Evolutionary conservation across 2,797 vertebrate species (phyloP).

Genomic region (Arremon brunneinucha): DNA sequence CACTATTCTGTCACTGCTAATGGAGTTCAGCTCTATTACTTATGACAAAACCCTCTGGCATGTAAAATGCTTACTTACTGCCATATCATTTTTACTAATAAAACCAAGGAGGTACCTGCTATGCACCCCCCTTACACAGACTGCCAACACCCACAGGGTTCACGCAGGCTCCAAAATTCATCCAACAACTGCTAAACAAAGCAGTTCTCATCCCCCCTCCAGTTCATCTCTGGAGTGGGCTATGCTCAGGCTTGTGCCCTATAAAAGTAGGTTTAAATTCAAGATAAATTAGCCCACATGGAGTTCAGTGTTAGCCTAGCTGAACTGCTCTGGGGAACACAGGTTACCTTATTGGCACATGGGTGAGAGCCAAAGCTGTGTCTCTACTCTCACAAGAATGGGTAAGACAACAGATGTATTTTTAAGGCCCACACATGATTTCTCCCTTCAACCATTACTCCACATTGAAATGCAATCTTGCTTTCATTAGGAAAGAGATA

Average conservation of each 20-base stretch:
- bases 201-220: neutral
- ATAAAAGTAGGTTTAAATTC: neutral
- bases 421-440: neutral
- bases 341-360: neutral
- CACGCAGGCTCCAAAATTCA: neutral
- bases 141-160: neutral
- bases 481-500: slow-evolving; percentile 18
- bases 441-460: neutral
- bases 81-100: neutral
- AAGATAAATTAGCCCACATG: neutral
- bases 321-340: neutral
- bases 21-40: neutral
- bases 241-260: neutral
- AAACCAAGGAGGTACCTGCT: neutral
- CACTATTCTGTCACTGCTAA: neutral
- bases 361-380: neutral
- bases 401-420: neutral
- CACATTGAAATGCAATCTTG: neutral
- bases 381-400: neutral
- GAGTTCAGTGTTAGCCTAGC: neutral
- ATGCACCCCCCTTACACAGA: neutral
- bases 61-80: neutral
- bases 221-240: neutral
- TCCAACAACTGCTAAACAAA: neutral
- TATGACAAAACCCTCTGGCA: neutral